phyloP scores from a whole-genome alignment of 1,140 invertebrate genomes.

The Formica selysi region DNA sequence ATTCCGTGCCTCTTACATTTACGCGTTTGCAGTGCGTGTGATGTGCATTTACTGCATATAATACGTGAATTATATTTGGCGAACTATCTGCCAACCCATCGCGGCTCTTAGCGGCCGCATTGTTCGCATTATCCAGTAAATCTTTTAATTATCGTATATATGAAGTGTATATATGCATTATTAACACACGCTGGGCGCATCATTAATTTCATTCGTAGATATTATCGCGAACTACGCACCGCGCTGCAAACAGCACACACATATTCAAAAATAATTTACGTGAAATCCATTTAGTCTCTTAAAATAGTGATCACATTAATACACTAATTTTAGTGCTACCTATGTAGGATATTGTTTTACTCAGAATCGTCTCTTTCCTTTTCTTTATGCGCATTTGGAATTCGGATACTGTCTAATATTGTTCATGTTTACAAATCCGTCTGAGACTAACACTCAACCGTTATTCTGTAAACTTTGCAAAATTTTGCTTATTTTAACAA shows the following conservation, averaged over 20 bases:
- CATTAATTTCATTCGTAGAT: slow-evolving; percentile 70
- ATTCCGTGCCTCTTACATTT: slow-evolving; percentile 51
- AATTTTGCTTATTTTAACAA: slow-evolving; percentile 6
- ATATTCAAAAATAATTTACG: slow-evolving; percentile 34
- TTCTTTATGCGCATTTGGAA: neutral
- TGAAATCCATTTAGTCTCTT: slow-evolving; percentile 28
- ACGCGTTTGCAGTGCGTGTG: slow-evolving; percentile 12
- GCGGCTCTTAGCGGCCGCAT: slow-evolving; percentile 36
- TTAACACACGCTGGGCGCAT: slow-evolving; percentile 53
- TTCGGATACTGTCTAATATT: neutral
- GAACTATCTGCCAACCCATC: slow-evolving; percentile 63
- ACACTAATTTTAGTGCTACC: neutral
- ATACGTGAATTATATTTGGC: slow-evolving; percentile 69
- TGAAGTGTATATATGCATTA: slow-evolving; percentile 67
- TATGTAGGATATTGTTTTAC: neutral
- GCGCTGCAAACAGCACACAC: slow-evolving; percentile 36
- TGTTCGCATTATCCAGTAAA: slow-evolving; percentile 69
- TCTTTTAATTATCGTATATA: slow-evolving; percentile 70
- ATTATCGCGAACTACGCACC: slow-evolving; percentile 43
- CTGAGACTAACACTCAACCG: neutral
- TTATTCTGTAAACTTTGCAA: neutral
- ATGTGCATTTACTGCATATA: slow-evolving; percentile 61
- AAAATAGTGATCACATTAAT: slow-evolving; percentile 14
- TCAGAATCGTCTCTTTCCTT: neutral
- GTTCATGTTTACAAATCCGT: neutral